phyloP scores from a whole-genome alignment of 2,113 vertebrate species.

The Cebus imitator region DNA sequence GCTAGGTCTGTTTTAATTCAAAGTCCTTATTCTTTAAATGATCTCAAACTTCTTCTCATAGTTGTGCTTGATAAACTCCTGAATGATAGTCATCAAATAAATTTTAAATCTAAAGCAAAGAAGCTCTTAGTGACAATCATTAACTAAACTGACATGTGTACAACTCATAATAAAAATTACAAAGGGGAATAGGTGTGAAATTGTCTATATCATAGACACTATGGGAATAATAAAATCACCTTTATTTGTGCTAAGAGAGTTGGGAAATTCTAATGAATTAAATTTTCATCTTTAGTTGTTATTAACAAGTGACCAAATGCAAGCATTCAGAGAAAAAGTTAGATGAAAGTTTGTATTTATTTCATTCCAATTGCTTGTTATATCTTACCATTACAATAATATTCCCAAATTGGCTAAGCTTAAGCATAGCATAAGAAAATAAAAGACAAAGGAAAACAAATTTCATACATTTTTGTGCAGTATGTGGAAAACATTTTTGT shows the following conservation, averaged over 20 bases:
- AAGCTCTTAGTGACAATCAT: background rate
- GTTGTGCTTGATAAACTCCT: background rate
- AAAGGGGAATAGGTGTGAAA: background rate
- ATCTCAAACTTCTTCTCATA: background rate
- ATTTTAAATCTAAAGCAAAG: constrained; percentile 2
- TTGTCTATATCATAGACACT: background rate
- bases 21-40: background rate
- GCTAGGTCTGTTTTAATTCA: background rate
- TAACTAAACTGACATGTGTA: background rate
- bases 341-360: background rate
- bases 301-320: background rate
- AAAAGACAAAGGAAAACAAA: background rate
- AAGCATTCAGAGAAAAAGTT: background rate
- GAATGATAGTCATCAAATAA: background rate
- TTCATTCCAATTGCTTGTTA: background rate
- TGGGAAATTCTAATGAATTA: background rate
- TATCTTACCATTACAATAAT: background rate
- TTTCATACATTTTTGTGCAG: background rate
- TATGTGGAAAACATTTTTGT: background rate
- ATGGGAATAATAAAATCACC: background rate
- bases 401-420: background rate
- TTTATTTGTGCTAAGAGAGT: background rate
- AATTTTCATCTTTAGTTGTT: background rate
- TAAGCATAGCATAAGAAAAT: background rate
- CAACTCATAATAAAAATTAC: background rate